These are phyloP conservation scores for Melanotaenia maccullochi DNA, from an alignment of 2,797 vertebrate genomes.

Conservation along the genomic window DNA sequence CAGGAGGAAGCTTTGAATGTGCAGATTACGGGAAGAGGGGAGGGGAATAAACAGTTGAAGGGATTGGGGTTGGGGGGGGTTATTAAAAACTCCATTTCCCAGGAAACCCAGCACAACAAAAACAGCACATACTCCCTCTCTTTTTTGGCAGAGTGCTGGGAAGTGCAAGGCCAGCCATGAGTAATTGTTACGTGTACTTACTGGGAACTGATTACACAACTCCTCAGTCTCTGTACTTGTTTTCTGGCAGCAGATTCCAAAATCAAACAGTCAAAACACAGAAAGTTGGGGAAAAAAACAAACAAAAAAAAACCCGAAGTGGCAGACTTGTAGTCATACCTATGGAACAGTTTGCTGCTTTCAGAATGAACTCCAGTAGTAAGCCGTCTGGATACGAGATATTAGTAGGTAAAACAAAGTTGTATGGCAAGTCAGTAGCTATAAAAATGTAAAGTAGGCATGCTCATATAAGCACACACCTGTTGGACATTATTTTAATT, in stretches of 20 bases:
- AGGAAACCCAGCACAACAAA: slow-evolving; percentile 71
- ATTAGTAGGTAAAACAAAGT: not conserved
- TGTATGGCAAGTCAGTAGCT: too few relatives aligned
- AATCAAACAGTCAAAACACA: slow-evolving; percentile 31
- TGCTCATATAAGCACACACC: not conserved
- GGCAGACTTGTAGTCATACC: not conserved
- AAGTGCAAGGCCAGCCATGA: slow-evolving; percentile 56
- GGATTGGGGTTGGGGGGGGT: slow-evolving; percentile 1
- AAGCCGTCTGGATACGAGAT: not conserved
- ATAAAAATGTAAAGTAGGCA: too few relatives aligned
- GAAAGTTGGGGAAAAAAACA: not conserved
- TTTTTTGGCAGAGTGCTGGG: slow-evolving; percentile 48
- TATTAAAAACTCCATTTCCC: slow-evolving; percentile 67
- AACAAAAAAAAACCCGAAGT: not conserved
- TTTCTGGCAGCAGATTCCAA: slow-evolving; percentile 27
- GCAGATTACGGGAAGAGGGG: slow-evolving; percentile 66
- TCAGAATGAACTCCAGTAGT: not conserved
- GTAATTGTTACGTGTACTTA: slow-evolving; percentile 50
- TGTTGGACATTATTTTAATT: not conserved
- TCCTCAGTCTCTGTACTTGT: slow-evolving; percentile 30
- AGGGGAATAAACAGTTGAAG: slow-evolving; percentile 26
- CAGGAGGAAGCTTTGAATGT: slow-evolving; percentile 51
- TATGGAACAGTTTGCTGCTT: not conserved
- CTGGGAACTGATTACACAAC: slow-evolving; percentile 64
- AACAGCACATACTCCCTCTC: slow-evolving; percentile 36